phyloP scores from a whole-genome alignment of 2,797 vertebrate species.

The Astyanax mexicanus region DNA sequence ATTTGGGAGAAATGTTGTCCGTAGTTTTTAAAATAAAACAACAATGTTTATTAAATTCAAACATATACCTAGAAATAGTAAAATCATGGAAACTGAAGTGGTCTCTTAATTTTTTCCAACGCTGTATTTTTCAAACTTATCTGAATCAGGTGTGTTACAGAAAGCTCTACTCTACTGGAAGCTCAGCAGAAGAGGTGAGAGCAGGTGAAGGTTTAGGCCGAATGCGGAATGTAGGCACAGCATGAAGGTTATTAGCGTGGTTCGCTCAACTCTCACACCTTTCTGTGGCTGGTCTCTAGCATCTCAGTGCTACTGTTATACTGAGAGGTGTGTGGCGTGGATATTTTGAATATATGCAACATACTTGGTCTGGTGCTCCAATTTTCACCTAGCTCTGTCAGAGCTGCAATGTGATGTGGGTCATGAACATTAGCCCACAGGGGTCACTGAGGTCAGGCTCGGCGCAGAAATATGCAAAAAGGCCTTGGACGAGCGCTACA shows the following conservation, averaged over 20 bases:
- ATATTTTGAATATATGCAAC: background rate
- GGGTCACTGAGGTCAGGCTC: background rate
- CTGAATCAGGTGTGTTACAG: too few relatives aligned
- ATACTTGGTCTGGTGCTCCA: background rate
- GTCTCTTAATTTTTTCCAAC: too few relatives aligned
- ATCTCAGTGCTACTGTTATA: conserved; percentile 33
- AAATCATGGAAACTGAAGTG: too few relatives aligned
- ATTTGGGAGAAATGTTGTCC: too few relatives aligned
- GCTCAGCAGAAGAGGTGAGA: conserved; percentile 27
- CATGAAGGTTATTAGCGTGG: conserved; percentile 71
- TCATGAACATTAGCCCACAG: background rate
- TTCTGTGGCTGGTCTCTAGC: conserved; percentile 48
- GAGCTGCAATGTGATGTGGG: background rate
- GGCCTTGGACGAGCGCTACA: conserved; percentile 1
- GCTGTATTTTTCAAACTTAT: too few relatives aligned
- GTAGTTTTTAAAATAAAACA: too few relatives aligned
- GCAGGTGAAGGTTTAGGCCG: conserved; percentile 58
- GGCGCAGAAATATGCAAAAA: background rate
- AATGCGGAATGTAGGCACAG: conserved; percentile 76
- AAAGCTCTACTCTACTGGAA: too few relatives aligned
- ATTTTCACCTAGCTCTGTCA: background rate
- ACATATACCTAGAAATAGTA: too few relatives aligned
- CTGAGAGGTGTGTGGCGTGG: background rate
- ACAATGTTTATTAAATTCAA: too few relatives aligned
- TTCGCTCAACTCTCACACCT: conserved; percentile 65